Percentiles rank a stretch among this genome's conserved stretches.
Conservation (phyloP, 2,797 vertebrate species). For the Rhinatrema bivittatum region DNA sequence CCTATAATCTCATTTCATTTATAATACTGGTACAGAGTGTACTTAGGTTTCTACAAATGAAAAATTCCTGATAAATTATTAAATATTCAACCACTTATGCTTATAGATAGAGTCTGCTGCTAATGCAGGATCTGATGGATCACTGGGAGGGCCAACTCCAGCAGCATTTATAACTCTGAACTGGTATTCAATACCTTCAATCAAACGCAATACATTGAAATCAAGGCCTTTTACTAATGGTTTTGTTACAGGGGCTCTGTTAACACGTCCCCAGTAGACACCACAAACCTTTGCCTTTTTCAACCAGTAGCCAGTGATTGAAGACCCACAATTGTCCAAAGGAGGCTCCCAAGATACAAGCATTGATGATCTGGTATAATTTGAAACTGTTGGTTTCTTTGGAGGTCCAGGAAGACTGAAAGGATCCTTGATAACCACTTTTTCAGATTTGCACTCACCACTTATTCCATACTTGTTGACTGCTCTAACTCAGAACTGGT, state of each 20-base stretch:
- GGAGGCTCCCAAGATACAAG: conserved; percentile 89
- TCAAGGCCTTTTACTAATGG: conserved; percentile 80
- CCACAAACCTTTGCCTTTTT: conserved; percentile 90
- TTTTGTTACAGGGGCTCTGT: conserved; percentile 80
- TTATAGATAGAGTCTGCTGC: conserved; percentile 89
- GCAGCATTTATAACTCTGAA: conserved; percentile 86
- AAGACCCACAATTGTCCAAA: conserved; percentile 78
- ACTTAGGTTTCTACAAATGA: too few relatives aligned
- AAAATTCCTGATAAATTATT: too few relatives aligned
- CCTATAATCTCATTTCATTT: too few relatives aligned
- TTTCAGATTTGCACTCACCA: conserved; percentile 80
- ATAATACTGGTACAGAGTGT: too few relatives aligned
- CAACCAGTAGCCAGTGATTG: conserved; percentile 90
- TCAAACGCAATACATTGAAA: conserved; percentile 77
- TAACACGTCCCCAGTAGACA: conserved; percentile 84
- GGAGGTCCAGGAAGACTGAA: conserved; percentile 89
- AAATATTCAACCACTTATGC: conserved; percentile 33
- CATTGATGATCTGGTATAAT: conserved; percentile 81
- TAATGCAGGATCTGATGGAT: conserved; percentile 81
- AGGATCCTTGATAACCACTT: conserved; percentile 84
- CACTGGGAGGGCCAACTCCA: conserved; percentile 88
- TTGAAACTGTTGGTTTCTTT: conserved; percentile 78
- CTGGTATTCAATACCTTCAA: conserved; percentile 88
- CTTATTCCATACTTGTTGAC: conserved; percentile 91
- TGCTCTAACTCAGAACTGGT: conserved; percentile 83